Evolutionary conservation across 2,888 invertebrate species (phyloP), one percentile per base, ranked within the genome.

Genomic region (Polyploca ridens): DNA sequence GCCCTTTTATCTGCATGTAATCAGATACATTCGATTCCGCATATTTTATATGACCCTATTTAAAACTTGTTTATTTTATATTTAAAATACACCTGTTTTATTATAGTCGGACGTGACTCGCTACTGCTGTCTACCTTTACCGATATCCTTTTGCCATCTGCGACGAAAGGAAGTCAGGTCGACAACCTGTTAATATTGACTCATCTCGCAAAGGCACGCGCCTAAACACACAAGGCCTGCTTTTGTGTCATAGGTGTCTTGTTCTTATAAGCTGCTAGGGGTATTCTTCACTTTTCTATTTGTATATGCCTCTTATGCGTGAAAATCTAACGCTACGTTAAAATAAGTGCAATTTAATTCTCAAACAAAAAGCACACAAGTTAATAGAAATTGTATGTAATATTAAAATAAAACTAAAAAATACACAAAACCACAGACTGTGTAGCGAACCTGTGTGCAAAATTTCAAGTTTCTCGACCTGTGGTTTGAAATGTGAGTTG

Each of bases 181-280:
- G 82, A 82, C 80, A 83, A 90, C 90, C 91, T 84, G 81, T 85
- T 83, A 91, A 91, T 91, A 91, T 92, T 92, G 87, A 91, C 89
- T 88, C 86, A 87, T 88, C 87, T 85, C 80, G 75, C 73, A 70
- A 76, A 81, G 87, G 88, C 82, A 89, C 83, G 86, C 82, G 83
- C 83, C 83, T 89, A 81, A 84, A 78, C 71, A 88, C 79, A 90
- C 83, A 86, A 68, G 71, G 70, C 77, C 66, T 77, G 79, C 78
- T 72, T 72, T 76, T 79, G 78, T 73, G 68, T 78, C 75, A 70
- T 70, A 65, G 63, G 69, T 78, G 77, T 74, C 72, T 76, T 72
- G 76, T 41, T 41, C 13, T 41, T 13, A 44, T 57, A 62, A 63
- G 62, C 14, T 16, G 33, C 35, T 46, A 46, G 46, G 44, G 14